These are phyloP conservation scores for Phytoseiulus persimilis DNA, from an alignment of 2,888 invertebrate genomes.

Conservation along the genomic window DNA sequence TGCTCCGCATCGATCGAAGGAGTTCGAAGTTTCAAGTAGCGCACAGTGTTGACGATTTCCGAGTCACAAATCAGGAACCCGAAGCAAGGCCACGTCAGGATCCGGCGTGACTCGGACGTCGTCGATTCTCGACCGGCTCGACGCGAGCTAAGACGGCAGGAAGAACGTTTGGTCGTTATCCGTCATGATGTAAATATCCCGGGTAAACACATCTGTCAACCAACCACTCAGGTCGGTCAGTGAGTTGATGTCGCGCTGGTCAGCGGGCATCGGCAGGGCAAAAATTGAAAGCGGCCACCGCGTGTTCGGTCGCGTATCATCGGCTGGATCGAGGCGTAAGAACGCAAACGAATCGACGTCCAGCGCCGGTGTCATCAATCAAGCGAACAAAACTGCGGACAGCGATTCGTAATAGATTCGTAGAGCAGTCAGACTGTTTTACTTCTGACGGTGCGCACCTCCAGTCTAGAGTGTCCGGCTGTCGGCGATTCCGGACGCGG, in stretches of 20 bases:
- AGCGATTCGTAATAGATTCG: neutral
- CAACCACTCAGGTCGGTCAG: neutral
- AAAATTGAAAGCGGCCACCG: neutral
- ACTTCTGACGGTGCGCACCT: neutral
- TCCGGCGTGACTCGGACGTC: neutral
- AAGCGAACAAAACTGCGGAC: neutral
- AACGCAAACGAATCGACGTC: neutral
- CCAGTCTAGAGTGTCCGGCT: neutral
- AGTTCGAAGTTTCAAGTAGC: neutral
- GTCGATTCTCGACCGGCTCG: neutral
- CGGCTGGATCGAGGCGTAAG: neutral
- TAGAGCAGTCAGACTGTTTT: neutral
- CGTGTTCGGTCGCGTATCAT: neutral
- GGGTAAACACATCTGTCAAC: neutral
- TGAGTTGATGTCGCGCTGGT: neutral
- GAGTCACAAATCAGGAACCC: neutral
- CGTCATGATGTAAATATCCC: neutral
- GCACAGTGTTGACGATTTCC: neutral
- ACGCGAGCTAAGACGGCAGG: neutral
- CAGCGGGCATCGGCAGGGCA: neutral
- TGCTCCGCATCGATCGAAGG: neutral
- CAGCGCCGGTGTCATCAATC: neutral
- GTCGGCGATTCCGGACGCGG: neutral
- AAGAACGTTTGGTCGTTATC: neutral
- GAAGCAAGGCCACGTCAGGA: neutral